Conservation (phyloP, 2,113 vertebrate genomes). For the Prinia subflava region DNA sequence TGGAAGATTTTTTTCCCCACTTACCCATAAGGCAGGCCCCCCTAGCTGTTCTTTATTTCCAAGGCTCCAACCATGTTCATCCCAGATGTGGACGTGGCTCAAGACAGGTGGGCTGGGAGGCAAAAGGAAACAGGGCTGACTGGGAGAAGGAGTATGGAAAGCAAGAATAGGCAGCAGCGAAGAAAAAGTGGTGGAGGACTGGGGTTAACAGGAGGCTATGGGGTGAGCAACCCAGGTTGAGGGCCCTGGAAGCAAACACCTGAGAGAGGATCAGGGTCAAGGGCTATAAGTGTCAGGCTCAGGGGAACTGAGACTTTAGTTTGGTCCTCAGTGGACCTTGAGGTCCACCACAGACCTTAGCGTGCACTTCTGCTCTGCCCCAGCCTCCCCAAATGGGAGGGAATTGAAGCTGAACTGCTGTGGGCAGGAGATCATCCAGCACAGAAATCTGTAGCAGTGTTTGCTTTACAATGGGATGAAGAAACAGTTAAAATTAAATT, state of each 20-base stretch:
- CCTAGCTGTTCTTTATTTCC: neutral
- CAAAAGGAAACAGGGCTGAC: neutral
- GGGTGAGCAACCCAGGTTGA: neutral
- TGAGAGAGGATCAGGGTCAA: neutral
- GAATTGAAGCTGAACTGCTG: neutral
- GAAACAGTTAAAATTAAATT: conserved; percentile 15
- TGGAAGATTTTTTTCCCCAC: neutral
- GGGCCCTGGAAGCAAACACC: neutral
- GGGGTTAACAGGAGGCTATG: neutral
- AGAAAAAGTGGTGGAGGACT: neutral
- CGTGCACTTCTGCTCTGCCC: fast-evolving
- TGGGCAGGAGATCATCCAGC: neutral
- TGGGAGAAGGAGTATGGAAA: neutral
- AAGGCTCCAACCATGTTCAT: neutral
- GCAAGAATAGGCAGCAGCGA: neutral
- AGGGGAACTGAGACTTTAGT: neutral
- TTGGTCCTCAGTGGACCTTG: neutral
- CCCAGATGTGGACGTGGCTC: neutral
- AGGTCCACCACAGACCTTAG: neutral
- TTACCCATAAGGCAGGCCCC: neutral
- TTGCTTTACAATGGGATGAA: neutral
- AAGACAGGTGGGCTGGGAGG: neutral
- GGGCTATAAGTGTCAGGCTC: neutral
- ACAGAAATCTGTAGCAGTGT: neutral
- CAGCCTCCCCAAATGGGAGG: neutral